These are phyloP conservation scores for Anseranas semipalmata DNA, from an alignment of 2,113 vertebrate genomes.

Conservation along the genomic window DNA sequence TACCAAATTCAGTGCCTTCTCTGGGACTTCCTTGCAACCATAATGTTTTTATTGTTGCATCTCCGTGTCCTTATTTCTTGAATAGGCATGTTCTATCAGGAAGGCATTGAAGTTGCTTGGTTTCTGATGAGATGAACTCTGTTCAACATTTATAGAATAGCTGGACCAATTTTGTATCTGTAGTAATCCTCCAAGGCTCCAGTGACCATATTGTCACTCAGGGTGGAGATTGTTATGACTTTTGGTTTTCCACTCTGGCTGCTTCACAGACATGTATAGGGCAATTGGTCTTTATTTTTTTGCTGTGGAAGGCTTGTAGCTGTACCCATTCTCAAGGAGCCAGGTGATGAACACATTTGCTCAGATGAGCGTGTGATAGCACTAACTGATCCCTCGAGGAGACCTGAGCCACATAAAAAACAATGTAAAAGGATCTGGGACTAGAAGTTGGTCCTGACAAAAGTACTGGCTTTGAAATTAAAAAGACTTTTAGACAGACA, in stretches of 20 bases:
- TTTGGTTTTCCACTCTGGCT: background rate
- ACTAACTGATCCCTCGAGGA: background rate
- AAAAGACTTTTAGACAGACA: background rate
- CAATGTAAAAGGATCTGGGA: background rate
- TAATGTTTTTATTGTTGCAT: background rate
- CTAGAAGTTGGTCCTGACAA: background rate
- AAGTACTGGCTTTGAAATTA: background rate
- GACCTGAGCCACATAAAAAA: background rate
- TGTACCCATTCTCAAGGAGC: background rate
- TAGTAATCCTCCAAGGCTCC: background rate
- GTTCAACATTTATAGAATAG: background rate
- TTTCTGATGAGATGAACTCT: background rate
- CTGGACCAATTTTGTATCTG: background rate
- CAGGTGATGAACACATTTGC: background rate
- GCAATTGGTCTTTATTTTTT: background rate
- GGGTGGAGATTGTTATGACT: too few species aligned
- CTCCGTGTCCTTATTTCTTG: background rate
- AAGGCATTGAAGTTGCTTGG: background rate
- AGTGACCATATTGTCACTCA: accelerated
- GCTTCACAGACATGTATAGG: accelerated
- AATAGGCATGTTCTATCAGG: background rate
- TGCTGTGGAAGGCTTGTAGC: background rate
- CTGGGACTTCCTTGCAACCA: background rate
- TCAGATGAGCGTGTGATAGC: background rate
- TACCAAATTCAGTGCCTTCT: background rate